phyloP scores from a whole-genome alignment of 2,888 invertebrate genomes.

The Agriopis marginaria region DNA sequence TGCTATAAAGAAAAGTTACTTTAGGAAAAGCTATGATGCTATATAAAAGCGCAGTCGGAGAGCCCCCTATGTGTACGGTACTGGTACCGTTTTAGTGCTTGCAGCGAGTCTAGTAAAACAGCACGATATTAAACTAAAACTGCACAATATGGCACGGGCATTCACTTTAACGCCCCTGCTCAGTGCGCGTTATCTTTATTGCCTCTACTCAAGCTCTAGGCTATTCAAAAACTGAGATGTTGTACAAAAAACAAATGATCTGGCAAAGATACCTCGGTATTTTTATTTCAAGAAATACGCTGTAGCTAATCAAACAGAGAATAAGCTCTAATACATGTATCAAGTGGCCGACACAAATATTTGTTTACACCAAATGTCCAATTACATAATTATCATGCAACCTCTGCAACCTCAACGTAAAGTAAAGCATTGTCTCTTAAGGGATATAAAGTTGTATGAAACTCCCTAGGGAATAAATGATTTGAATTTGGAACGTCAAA shows the following conservation, averaged over 20 bases:
- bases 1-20: background rate
- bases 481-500: too few species aligned
- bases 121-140: slow-evolving; percentile 23
- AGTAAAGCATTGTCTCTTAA: too few species aligned
- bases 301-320: too few species aligned
- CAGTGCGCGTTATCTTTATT: slow-evolving; percentile 10
- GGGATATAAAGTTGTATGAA: too few species aligned
- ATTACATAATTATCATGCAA: too few species aligned
- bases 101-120: slow-evolving; percentile 30
- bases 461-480: too few species aligned
- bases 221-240: background rate
- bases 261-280: too few species aligned
- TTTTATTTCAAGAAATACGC: too few species aligned
- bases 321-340: too few species aligned
- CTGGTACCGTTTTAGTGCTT: slow-evolving; percentile 68
- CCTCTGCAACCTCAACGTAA: too few species aligned
- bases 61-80: slow-evolving; percentile 55
- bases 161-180: slow-evolving; percentile 18
- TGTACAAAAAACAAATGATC: background rate
- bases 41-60: slow-evolving; percentile 1
- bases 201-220: background rate
- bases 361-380: too few species aligned
- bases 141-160: slow-evolving; percentile 29
- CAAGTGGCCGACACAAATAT: too few species aligned
- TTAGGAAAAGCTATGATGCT: background rate